phyloP scores from a whole-genome alignment of 2,113 vertebrate species.

The Amia ocellicauda region DNA sequence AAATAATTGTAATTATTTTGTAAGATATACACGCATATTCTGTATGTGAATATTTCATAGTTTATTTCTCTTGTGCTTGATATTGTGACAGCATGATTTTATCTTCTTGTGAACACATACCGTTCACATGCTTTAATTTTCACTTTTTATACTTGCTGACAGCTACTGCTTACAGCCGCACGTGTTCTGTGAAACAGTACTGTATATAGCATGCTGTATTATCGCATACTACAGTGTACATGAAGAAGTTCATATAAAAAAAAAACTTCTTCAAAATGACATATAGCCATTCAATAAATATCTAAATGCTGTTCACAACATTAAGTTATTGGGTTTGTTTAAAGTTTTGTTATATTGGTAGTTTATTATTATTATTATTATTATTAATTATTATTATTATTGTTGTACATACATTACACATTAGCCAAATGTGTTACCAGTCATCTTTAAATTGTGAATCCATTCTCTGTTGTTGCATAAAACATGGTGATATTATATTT shows the following conservation, averaged over 20 bases:
- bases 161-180: constrained; percentile 18
- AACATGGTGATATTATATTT: constrained; percentile 1
- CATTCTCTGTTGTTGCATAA: background rate
- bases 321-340: constrained; percentile 41
- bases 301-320: constrained; percentile 40
- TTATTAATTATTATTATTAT: constrained; percentile 43
- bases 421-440: constrained; percentile 31
- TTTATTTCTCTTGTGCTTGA: constrained; percentile 62
- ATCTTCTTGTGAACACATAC: constrained; percentile 34
- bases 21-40: constrained; percentile 71
- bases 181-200: constrained; percentile 7
- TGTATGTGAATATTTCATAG: constrained; percentile 68
- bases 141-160: constrained; percentile 21
- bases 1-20: constrained; percentile 65
- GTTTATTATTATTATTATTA: constrained; percentile 32
- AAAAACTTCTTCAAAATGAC: constrained; percentile 9
- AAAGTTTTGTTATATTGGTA: constrained; percentile 44
- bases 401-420: constrained; percentile 56
- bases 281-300: background rate
- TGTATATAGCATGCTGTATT: constrained; percentile 22
- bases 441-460: constrained; percentile 17
- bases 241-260: background rate
- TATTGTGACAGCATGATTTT: constrained; percentile 63
- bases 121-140: constrained; percentile 26
- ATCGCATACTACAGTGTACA: constrained; percentile 6